phyloP scores from a whole-genome alignment of 2,797 vertebrate genomes.

The Pteronotus mesoamericanus region DNA sequence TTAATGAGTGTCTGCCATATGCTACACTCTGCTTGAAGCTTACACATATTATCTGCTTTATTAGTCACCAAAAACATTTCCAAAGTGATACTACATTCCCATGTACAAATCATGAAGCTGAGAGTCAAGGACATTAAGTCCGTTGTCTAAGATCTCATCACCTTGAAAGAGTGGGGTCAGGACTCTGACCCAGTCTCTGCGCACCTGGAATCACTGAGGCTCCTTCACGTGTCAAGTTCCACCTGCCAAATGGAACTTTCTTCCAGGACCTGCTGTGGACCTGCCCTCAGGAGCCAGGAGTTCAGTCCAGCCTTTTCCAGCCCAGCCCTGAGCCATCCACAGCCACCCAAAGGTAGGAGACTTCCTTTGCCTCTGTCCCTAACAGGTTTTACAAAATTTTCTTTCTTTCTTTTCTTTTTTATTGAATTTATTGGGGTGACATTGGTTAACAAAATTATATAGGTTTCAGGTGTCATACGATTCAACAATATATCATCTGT shows the following conservation, averaged over 20 bases:
- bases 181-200: no score
- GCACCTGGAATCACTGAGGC: not conserved
- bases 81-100: not conserved
- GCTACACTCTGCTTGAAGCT: not conserved
- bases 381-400: not conserved
- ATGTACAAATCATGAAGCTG: not conserved
- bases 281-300: not conserved
- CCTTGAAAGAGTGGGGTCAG: not conserved
- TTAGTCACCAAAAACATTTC: not conserved
- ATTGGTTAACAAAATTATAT: not conserved
- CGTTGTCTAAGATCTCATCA: not conserved
- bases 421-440: not conserved
- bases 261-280: not conserved
- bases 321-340: not conserved
- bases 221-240: not conserved
- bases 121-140: not conserved
- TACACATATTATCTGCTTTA: not conserved
- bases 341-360: no score
- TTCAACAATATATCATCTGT: not conserved
- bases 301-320: not conserved
- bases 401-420: not conserved
- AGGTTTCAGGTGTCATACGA: not conserved
- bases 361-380: not conserved
- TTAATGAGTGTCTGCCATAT: not conserved
- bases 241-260: not conserved